Evolutionary conservation across 2,888 invertebrate genomes (phyloP), one percentile per base, ranked within the genome.

Genomic region (Prenolepis imparis): DNA sequence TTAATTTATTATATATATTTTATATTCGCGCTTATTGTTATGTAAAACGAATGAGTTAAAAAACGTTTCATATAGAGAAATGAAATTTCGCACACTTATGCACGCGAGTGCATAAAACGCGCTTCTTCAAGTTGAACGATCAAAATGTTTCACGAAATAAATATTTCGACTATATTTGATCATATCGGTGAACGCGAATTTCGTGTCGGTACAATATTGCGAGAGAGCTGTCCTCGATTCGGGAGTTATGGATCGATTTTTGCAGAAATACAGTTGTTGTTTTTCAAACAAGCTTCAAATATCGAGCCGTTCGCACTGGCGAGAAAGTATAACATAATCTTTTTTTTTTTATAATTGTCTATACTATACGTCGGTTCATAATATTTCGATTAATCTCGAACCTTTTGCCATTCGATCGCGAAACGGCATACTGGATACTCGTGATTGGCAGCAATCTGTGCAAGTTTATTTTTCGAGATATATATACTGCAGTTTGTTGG

Each of bases 381-480:
- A 82, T 36, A 63, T 28, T 44, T 18, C 57, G 39, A 72, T 28
- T 57, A 66, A 82, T 36, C 28, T 67, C 66, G 44, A 66, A 81
- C 15, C n/a, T n/a, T 28, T 28, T 41, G 24, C 48, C n/a, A 66
- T 77, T 55, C 41, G 59, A 61, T 24, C 64, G 64, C 8, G 21
- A 57, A 55, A 21, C 44, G 48, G 41, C 12, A 21, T 48, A 12
- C 9, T 5, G 32, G n/a, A 24, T 28, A 28, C 21, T 32, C 21
- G 57, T 67, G n/a, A 77, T 78, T 78, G 77, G 70, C 77, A 78
- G 21, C 77, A 78, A 15, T 57, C 11, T 70, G 21, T 21, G 32
- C 32, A n/a, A 18, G 41, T 59, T 70, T 78, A 36, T 59, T 70
- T 59, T 44, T 2, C 44, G 57, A 78, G 70, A 59, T 70, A 24